phyloP scores from a whole-genome alignment of 2,888 invertebrate genomes.

The Lacanobia oleracea region DNA sequence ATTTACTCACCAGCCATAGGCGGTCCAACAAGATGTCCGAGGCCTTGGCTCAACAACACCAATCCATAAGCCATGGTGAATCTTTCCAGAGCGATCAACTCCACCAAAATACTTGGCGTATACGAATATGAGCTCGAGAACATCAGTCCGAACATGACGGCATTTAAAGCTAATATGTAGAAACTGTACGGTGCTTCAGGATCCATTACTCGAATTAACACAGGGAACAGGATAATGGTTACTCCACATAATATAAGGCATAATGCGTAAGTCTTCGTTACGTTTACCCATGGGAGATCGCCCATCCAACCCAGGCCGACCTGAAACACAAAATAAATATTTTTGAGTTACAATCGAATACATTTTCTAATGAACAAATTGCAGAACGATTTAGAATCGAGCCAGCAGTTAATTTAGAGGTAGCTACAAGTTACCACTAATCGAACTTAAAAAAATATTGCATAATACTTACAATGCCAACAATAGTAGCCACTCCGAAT shows the following conservation, averaged over 20 bases:
- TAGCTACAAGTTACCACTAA: no score
- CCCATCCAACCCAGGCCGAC: constrained; percentile 97
- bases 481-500: constrained; percentile 96
- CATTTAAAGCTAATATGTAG: constrained; percentile 87
- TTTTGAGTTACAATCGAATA: neutral
- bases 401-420: no score
- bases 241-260: constrained; percentile 93
- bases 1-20: constrained; percentile 95
- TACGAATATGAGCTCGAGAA: constrained; percentile 98
- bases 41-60: constrained; percentile 96
- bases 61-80: constrained; percentile 98
- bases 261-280: constrained; percentile 95
- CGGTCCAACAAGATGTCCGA: constrained; percentile 97
- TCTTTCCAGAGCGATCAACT: constrained; percentile 96
- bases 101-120: constrained; percentile 97
- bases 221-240: constrained; percentile 91
- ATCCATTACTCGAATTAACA: constrained; percentile 84
- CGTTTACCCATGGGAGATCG: constrained; percentile 96
- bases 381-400: no score
- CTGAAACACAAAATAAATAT: constrained; percentile 78
- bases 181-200: constrained; percentile 84
- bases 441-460: neutral
- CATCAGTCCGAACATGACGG: constrained; percentile 95
- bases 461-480: constrained; percentile 94
- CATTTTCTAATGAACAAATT: neutral